Conservation (phyloP, 2,797 vertebrate species). For the Tadarida brasiliensis region DNA sequence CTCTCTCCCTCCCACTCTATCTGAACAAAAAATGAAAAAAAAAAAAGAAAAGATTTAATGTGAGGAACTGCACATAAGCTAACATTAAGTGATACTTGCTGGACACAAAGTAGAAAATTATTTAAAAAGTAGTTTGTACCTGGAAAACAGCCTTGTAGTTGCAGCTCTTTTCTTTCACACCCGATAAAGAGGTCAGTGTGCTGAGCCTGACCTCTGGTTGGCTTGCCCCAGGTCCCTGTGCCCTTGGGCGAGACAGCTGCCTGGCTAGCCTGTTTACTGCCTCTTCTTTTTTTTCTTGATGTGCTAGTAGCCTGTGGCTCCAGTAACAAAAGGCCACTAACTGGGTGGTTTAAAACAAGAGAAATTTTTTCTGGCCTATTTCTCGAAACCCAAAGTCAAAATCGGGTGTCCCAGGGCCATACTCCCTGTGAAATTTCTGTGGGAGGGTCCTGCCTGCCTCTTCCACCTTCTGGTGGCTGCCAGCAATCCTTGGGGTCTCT, state of each 20-base stretch:
- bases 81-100: no score
- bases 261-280: neutral
- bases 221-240: neutral
- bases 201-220: neutral
- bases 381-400: neutral
- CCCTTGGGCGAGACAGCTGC: rapidly evolving
- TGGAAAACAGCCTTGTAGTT: no score
- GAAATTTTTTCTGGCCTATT: neutral
- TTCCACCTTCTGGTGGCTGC: neutral
- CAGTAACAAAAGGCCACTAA: neutral
- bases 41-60: neutral
- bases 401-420: no score
- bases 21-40: no score
- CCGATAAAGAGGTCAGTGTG: neutral
- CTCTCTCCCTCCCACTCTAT: no score
- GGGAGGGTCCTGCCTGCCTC: neutral
- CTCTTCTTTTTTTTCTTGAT: neutral
- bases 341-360: neutral
- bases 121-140: no score
- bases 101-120: neutral
- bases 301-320: no score
- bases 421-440: neutral
- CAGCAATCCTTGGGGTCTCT: no score
- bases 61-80: neutral
- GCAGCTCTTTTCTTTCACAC: neutral